These are phyloP conservation scores for Brachylomia viminalis DNA, from an alignment of 2,888 invertebrate genomes.

Conservation along the genomic window DNA sequence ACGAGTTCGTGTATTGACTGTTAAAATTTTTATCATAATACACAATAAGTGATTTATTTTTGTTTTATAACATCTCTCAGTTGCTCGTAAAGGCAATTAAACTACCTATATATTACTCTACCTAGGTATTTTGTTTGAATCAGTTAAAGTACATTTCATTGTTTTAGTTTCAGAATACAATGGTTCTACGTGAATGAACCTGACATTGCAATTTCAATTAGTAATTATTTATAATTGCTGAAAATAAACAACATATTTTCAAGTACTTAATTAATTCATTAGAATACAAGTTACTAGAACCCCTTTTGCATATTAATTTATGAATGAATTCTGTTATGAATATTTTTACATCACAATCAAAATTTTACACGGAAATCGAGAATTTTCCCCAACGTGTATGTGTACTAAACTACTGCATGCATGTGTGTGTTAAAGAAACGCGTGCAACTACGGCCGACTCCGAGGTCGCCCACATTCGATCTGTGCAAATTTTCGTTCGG, in stretches of 20 bases:
- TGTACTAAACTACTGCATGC: slow-evolving; percentile 67
- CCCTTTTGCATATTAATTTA: slow-evolving; percentile 22
- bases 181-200: slow-evolving; percentile 15
- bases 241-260: slow-evolving; percentile 12
- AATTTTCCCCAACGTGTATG: slow-evolving; percentile 78
- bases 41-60: slow-evolving; percentile 55
- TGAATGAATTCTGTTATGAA: slow-evolving; percentile 26
- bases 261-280: slow-evolving; percentile 13
- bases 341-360: slow-evolving; percentile 20
- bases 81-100: slow-evolving; percentile 40
- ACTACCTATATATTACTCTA: no score
- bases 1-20: slow-evolving; percentile 57
- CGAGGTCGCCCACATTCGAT: slow-evolving; percentile 91
- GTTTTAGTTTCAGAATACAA: slow-evolving; percentile 34
- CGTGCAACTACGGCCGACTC: slow-evolving; percentile 88
- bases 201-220: slow-evolving; percentile 9
- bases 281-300: neutral
- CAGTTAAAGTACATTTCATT: slow-evolving; percentile 18
- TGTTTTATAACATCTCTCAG: slow-evolving; percentile 42
- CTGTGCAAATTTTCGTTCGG: slow-evolving; percentile 89
- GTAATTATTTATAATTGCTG: slow-evolving; percentile 13
- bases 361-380: slow-evolving; percentile 82
- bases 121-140: slow-evolving; percentile 20
- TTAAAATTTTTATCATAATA: slow-evolving; percentile 59
- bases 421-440: slow-evolving; percentile 75